Evolutionary conservation across 2,113 vertebrate genomes (phyloP).

Genomic region (Rhinolophus ferrumequinum): DNA sequence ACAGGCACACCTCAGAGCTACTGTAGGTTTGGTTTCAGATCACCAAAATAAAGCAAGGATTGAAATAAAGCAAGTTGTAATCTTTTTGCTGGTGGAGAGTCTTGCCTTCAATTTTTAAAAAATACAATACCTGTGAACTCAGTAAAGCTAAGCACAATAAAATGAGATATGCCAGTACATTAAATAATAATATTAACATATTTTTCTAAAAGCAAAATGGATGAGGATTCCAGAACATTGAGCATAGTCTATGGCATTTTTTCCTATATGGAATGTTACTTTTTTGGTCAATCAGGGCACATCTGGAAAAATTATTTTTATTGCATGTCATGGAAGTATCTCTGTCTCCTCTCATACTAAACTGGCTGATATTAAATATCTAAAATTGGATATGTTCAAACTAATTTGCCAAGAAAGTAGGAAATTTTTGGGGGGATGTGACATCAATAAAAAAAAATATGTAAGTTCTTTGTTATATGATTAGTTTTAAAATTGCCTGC

Average conservation of each 20-base stretch:
- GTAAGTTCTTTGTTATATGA: conserved; percentile 55
- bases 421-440: conserved; percentile 58
- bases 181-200: conserved; percentile 9
- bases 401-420: conserved; percentile 65
- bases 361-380: not conserved
- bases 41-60: not conserved
- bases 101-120: not conserved
- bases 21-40: not conserved
- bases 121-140: not conserved
- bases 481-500: conserved; percentile 72
- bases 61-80: not conserved
- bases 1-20: not conserved
- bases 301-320: conserved; percentile 63
- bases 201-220: not conserved
- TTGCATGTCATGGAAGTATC: not conserved
- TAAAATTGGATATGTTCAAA: conserved; percentile 50
- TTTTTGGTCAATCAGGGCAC: conserved; percentile 49
- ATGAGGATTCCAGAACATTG: not conserved
- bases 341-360: conserved; percentile 20
- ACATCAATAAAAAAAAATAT: conserved; percentile 47
- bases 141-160: not conserved
- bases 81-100: not conserved
- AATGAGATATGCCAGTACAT: not conserved
- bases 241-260: conserved; percentile 17
- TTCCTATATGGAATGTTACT: not conserved